phyloP scores from a whole-genome alignment of 2,888 invertebrate species.

The Drosophila mulleri region DNA sequence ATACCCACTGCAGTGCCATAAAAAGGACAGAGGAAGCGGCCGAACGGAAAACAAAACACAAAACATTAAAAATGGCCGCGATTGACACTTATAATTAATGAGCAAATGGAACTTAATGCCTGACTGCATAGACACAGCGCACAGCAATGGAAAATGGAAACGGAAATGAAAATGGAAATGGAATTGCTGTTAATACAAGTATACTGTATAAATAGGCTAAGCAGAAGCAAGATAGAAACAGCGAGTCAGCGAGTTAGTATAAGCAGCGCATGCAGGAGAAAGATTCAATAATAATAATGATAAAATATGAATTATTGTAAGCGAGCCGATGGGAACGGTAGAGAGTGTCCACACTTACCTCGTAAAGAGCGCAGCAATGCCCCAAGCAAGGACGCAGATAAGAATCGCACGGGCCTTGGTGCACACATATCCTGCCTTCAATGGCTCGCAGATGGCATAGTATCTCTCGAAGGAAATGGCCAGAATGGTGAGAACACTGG shows the following conservation, averaged over 20 bases:
- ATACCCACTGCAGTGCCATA: conserved; percentile 14
- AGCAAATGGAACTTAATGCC: conserved; percentile 61
- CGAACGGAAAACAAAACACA: conserved; percentile 52
- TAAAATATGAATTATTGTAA: conserved; percentile 35
- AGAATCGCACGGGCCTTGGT: conserved; percentile 93
- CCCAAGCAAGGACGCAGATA: conserved; percentile 93
- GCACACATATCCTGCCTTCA: conserved; percentile 95
- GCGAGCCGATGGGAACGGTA: conserved; percentile 13
- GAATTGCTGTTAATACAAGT: background rate
- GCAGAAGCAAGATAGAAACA: background rate
- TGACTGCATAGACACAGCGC: conserved; percentile 55
- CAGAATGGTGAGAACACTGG: conserved; percentile 95
- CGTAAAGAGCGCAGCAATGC: conserved; percentile 93
- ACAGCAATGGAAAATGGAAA: conserved; percentile 24
- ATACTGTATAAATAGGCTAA: conserved; percentile 9
- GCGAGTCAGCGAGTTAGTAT: conserved; percentile 10
- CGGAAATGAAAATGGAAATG: conserved; percentile 14
- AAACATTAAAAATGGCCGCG: conserved; percentile 76
- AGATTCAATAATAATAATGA: conserved; percentile 29
- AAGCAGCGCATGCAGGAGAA: conserved; percentile 54
- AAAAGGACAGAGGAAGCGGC: conserved; percentile 19
- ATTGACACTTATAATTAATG: conserved; percentile 82
- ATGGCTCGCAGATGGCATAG: conserved; percentile 96
- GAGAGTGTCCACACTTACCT: conserved; percentile 87
- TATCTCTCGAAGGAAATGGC: conserved; percentile 97